Evolutionary conservation across 2,888 invertebrate species (phyloP).

Genomic region (Sipha maydis): DNA sequence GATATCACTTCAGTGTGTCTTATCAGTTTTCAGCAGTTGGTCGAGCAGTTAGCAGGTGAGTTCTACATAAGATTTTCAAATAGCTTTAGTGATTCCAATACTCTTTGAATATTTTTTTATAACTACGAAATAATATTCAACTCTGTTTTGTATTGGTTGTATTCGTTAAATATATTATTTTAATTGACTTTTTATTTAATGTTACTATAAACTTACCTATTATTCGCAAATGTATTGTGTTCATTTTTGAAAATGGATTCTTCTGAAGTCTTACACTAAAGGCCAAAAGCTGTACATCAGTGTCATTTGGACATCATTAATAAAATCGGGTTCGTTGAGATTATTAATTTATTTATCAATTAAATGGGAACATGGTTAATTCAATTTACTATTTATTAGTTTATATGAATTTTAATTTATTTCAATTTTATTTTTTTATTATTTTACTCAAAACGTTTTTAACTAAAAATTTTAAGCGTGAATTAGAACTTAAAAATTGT

Average conservation of each 20-base stretch:
- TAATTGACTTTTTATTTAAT: background rate
- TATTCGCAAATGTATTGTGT: background rate
- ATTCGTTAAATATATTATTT: background rate
- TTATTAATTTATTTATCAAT: background rate
- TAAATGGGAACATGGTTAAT: background rate
- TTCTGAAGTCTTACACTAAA: background rate
- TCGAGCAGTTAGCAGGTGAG: constrained; percentile 43
- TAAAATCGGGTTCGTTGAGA: background rate
- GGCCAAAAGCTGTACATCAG: background rate
- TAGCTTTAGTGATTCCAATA: background rate
- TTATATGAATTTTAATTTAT: too few relatives aligned
- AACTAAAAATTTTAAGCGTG: too few relatives aligned
- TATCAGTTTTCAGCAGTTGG: constrained; percentile 12
- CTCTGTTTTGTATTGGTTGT: background rate
- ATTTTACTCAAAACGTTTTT: too few relatives aligned
- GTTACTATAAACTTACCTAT: background rate
- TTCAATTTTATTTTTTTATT: too few relatives aligned
- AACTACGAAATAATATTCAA: background rate
- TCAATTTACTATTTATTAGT: too few relatives aligned
- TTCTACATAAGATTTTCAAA: background rate
- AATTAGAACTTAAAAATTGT: too few relatives aligned
- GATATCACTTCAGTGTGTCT: constrained; percentile 36
- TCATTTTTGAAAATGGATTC: background rate
- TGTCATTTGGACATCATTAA: background rate
- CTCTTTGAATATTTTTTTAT: background rate